These are phyloP conservation scores for Caenorhabditis latens DNA, from an alignment of 1,140 invertebrate species.

Conservation along the genomic window DNA sequence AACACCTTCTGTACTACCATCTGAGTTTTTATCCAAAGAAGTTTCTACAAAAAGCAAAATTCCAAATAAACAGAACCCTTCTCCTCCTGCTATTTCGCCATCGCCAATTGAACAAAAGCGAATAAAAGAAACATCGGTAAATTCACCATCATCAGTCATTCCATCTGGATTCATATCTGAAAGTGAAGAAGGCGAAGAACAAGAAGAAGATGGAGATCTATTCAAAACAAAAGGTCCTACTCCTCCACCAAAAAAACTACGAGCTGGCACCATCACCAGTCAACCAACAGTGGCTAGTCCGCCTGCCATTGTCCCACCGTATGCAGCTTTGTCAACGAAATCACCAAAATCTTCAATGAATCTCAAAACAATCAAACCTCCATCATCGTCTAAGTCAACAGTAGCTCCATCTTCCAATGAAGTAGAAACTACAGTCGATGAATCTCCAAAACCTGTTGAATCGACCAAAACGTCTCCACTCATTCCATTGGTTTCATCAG, in stretches of 20 bases:
- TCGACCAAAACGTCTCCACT: too few relatives aligned
- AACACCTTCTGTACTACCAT: slow-evolving; percentile 1
- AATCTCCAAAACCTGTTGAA: too few relatives aligned
- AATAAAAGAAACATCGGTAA: neutral
- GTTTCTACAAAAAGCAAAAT: neutral
- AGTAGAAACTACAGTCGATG: too few relatives aligned
- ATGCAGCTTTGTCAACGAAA: neutral
- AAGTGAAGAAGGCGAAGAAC: neutral
- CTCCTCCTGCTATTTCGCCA: neutral
- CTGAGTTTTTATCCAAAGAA: neutral
- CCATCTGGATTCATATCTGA: neutral
- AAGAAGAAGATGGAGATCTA: neutral
- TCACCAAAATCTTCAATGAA: neutral
- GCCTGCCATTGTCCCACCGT: neutral
- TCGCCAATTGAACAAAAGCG: neutral
- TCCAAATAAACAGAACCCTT: neutral
- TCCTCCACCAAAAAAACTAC: neutral
- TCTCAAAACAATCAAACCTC: too few relatives aligned
- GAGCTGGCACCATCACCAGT: neutral
- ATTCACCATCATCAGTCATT: slow-evolving; percentile 2
- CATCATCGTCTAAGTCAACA: too few relatives aligned
- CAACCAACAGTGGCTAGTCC: neutral
- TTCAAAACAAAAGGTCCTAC: neutral
- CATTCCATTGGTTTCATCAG: too few relatives aligned
- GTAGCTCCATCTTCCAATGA: too few relatives aligned